Base-by-base conservation (phyloP, 2,113 vertebrate species). In the Myotis brandtii region DNA sequence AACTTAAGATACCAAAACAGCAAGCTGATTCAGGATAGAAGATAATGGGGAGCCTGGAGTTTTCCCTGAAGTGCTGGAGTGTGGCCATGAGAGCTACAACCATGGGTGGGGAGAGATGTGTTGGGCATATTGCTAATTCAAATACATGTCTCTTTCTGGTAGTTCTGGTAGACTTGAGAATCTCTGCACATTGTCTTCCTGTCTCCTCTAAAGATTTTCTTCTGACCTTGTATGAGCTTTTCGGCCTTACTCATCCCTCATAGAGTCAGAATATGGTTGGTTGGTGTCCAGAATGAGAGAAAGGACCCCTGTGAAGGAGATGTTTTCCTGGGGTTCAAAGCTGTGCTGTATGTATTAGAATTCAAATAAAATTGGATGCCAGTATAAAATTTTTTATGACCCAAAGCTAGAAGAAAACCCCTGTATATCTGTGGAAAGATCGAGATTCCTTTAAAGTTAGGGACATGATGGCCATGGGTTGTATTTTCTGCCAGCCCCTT, bases 391-490 rank as follows among this genome's bases (percentile, higher is more conserved):
- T 76, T 80, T 64, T 56, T 81, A 77, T 80, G 20, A 48, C 16
- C n/a, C 21, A 62, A 83, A 89, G 56, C 2, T 64, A n/a, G 62
- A 75, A 70, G 86, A 73, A 59, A 70, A 79, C 25, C n/a, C 48
- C 27, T 67, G 77, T 37, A 6, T 76, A n/a, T 87, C 32, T 54
- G 50, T 46, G 23, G 40, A 30, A 87, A 72, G 59, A 75, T 75
- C 40, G 59, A 91, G 9, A 82, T 94, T 82, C 18, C 25, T 91
- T 72, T 67, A 75, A 91, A 88, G 50, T 91, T 37, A 82, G 7
- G 34, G 40, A 79, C 81, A 50, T 32, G 3, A 73, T 81, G 40
- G 2, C 16, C 50, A 1, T 37, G 30, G 32, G 14, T 82, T 46
- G 3, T 52, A 94, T 73, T 93, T 93, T 83, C 27, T 82, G n/a